Conservation (phyloP, 2,888 invertebrate genomes). For the Morpho helenor region DNA sequence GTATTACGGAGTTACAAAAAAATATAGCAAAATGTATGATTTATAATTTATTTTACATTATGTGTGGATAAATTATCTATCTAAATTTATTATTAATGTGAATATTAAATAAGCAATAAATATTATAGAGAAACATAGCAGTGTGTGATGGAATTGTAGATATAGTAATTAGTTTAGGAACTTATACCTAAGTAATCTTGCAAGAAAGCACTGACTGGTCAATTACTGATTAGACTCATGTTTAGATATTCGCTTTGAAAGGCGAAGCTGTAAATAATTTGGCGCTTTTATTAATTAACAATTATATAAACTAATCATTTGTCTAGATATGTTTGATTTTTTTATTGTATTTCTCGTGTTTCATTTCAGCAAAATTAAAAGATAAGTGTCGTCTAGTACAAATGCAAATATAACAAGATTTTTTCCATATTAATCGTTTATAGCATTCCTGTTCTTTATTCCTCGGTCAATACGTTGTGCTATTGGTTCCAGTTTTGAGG, state of each 20-base stretch:
- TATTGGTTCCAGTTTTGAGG: no score
- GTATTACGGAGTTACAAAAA: no score
- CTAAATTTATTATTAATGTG: no score
- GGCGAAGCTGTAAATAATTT: conserved; percentile 56
- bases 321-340: not conserved
- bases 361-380: not conserved
- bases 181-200: conserved; percentile 40
- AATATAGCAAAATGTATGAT: no score
- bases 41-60: no score
- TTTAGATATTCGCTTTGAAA: conserved; percentile 64
- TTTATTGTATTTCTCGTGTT: not conserved
- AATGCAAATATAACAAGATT: conserved; percentile 21
- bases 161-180: not conserved
- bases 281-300: conserved; percentile 34
- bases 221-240: conserved; percentile 75
- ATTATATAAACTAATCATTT: conserved; percentile 5
- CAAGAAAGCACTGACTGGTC: conserved; percentile 73
- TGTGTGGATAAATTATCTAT: no score
- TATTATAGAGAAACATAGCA: not conserved
- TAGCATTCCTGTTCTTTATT: no score
- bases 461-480: no score
- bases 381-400: conserved; percentile 34
- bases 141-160: conserved; percentile 2
- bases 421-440: no score
- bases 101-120: not conserved